phyloP scores from a whole-genome alignment of 2,888 invertebrate genomes.

The Parochlus steinenii region DNA sequence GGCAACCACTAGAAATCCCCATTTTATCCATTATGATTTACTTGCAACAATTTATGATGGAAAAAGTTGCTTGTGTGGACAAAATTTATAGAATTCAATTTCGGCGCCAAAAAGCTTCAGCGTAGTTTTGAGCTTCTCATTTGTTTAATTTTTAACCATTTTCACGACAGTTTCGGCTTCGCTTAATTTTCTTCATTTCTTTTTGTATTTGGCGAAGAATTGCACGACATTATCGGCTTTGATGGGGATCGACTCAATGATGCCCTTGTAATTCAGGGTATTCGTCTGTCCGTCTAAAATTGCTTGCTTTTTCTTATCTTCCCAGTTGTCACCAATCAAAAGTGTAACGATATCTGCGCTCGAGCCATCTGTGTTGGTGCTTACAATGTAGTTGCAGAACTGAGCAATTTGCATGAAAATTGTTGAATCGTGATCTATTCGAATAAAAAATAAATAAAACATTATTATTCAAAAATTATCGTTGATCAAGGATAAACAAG shows the following conservation, averaged over 20 bases:
- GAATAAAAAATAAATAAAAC: conserved; percentile 3
- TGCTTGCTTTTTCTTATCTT: conserved; percentile 26
- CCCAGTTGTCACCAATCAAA: conserved; percentile 43
- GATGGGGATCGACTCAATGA: conserved; percentile 66
- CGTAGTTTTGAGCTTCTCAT: too few relatives aligned
- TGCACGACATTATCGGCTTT: conserved; percentile 64
- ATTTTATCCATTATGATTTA: too few relatives aligned
- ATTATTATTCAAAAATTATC: conserved; percentile 1
- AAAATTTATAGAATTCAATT: too few relatives aligned
- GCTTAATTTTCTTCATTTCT: conserved; percentile 27
- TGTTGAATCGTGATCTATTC: conserved; percentile 27
- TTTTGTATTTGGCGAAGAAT: conserved; percentile 77
- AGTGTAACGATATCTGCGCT: conserved; percentile 52
- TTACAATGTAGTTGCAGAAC: conserved; percentile 29
- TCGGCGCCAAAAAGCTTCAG: too few relatives aligned
- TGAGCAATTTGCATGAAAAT: conserved; percentile 29
- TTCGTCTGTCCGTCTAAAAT: conserved; percentile 33
- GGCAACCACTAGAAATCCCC: too few relatives aligned
- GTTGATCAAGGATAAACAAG: background rate
- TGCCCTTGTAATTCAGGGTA: conserved; percentile 57
- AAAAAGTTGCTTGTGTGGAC: too few relatives aligned
- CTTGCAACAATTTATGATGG: too few relatives aligned
- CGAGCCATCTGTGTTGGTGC: conserved; percentile 34
- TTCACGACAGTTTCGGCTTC: background rate
- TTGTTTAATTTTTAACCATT: too few relatives aligned